These are phyloP conservation scores for Chrysolina haemoptera DNA, from an alignment of 2,888 invertebrate genomes.

Conservation along the genomic window DNA sequence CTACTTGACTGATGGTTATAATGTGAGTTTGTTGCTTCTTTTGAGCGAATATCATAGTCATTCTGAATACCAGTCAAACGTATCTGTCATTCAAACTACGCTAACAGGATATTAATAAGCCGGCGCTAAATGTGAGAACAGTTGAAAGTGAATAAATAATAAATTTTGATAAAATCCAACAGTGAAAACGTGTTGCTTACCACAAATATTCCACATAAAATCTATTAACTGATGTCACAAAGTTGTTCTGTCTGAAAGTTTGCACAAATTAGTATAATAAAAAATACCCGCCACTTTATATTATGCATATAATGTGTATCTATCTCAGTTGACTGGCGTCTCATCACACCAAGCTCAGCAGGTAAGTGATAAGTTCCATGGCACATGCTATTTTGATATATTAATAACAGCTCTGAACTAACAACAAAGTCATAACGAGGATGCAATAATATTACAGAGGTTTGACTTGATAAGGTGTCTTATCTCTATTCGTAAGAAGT, in stretches of 20 bases:
- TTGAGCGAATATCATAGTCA: too few relatives aligned
- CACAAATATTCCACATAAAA: not conserved
- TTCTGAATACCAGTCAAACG: too few relatives aligned
- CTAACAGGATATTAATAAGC: too few relatives aligned
- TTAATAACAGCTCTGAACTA: not conserved
- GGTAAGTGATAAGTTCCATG: not conserved
- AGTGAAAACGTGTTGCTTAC: not conserved
- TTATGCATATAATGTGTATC: not conserved
- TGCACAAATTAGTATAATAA: not conserved
- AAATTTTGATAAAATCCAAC: too few relatives aligned
- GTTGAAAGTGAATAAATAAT: too few relatives aligned
- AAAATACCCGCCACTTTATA: not conserved
- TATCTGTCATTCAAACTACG: too few relatives aligned
- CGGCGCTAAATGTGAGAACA: too few relatives aligned
- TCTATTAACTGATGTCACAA: not conserved
- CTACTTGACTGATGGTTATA: too few relatives aligned
- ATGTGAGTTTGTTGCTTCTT: too few relatives aligned
- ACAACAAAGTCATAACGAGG: constrained; percentile 6
- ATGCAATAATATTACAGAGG: not conserved
- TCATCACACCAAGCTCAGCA: constrained; percentile 1
- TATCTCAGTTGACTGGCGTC: not conserved
- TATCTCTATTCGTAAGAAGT: not conserved
- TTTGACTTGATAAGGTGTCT: not conserved
- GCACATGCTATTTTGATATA: constrained; percentile 2
- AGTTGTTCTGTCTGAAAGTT: not conserved